A percentile compares a stretch with the other conserved stretches of the same genome.
These are phyloP conservation scores for Hirundichthys speculiger DNA, from an alignment of 2,113 vertebrate genomes.

Conservation along the genomic window DNA sequence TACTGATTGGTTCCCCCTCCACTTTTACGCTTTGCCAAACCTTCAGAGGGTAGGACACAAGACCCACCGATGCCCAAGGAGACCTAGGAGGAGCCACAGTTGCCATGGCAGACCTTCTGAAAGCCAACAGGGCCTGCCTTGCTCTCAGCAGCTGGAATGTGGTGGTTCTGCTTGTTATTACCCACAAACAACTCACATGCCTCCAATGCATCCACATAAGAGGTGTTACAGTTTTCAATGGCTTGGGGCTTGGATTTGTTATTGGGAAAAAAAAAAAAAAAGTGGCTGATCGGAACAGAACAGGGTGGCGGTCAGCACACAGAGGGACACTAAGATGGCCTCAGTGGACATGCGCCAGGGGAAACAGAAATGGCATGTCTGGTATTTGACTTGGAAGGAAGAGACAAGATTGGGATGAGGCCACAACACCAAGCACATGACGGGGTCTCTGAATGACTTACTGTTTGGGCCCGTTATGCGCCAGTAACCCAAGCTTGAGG, in stretches of 20 bases:
- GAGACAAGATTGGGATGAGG: constrained; percentile 62
- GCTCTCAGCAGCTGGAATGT: constrained; percentile 57
- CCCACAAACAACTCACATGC: constrained; percentile 69
- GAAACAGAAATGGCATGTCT: constrained; percentile 74
- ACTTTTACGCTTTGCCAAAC: constrained; percentile 40
- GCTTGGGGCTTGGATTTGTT: constrained; percentile 61
- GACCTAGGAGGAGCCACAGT: constrained; percentile 14
- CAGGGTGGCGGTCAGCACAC: constrained; percentile 47
- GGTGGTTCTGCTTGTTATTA: constrained; percentile 64
- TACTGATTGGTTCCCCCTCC: constrained; percentile 51
- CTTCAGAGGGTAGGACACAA: constrained; percentile 5
- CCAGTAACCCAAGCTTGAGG: constrained; percentile 23
- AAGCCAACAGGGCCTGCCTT: constrained; percentile 31
- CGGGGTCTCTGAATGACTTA: constrained; percentile 70
- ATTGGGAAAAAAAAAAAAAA: constrained; percentile 68
- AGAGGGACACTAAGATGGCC: constrained; percentile 65
- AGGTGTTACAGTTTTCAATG: constrained; percentile 48
- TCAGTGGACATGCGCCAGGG: constrained; percentile 62
- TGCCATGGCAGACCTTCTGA: constrained; percentile 13
- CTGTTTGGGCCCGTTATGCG: constrained; percentile 65
- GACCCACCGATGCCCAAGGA: background rate
- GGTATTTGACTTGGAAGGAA: constrained; percentile 69
- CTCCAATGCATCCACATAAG: constrained; percentile 53
- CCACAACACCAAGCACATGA: constrained; percentile 66
- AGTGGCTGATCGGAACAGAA: constrained; percentile 38